Evolutionary conservation across 2,888 invertebrate species (phyloP).

Genomic region (Cheilosia vernalis): DNA sequence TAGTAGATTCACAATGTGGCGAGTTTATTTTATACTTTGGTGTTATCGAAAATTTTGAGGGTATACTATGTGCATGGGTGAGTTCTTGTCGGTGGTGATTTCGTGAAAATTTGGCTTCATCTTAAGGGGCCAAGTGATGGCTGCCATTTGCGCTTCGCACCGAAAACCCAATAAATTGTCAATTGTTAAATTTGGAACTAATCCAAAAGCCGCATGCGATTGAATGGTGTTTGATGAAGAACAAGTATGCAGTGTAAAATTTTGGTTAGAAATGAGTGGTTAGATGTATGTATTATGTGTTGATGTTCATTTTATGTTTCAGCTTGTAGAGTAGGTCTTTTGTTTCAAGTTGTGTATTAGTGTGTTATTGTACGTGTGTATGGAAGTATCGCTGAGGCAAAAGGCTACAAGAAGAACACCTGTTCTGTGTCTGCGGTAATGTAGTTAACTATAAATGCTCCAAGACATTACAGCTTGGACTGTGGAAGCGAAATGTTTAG

Average conservation of each 20-base stretch:
- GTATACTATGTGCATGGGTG: conserved; percentile 8
- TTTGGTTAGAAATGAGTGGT: conserved; percentile 12
- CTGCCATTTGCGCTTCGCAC: conserved; percentile 36
- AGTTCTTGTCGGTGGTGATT: conserved; percentile 24
- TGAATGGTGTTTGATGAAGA: neutral
- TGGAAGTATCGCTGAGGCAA: too few relatives aligned
- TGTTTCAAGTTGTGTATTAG: neutral
- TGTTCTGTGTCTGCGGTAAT: too few relatives aligned
- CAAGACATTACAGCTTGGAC: too few relatives aligned
- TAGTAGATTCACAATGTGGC: conserved; percentile 76
- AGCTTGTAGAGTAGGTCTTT: neutral
- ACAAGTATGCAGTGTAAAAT: conserved; percentile 29
- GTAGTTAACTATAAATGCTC: too few relatives aligned
- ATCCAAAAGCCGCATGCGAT: conserved; percentile 55
- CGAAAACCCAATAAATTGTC: conserved; percentile 3
- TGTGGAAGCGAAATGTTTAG: too few relatives aligned
- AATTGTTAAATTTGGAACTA: conserved; percentile 6
- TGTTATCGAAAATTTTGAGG: conserved; percentile 57
- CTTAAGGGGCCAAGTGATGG: conserved; percentile 9
- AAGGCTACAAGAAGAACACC: too few relatives aligned
- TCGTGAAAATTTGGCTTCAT: conserved; percentile 27
- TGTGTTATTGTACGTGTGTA: too few relatives aligned
- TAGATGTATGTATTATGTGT: neutral
- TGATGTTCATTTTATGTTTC: conserved; percentile 27
- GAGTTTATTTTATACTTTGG: conserved; percentile 51